Evolutionary conservation across 1,140 invertebrate species (phyloP), one percentile per base, ranked within the genome.

Genomic region (Hermetia illucens): DNA sequence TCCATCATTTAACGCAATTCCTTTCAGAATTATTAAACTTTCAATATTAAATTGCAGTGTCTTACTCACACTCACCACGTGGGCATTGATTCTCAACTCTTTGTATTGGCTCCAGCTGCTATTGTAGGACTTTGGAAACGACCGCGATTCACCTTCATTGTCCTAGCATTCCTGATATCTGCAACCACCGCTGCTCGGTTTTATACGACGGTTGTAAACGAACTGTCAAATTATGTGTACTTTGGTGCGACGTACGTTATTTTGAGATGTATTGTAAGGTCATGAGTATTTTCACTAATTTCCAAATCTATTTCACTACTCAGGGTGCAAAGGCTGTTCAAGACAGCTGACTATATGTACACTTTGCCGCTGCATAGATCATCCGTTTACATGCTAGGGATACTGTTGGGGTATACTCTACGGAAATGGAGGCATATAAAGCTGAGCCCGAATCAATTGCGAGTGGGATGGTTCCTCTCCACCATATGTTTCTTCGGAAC

Each of bases 21-120:
- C 12, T 40, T 35, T 37, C 22, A 15, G 19, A 31, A 41, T 30
- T 33, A 29, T 5, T 13, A 16, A 34, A 39, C 19, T 33, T 46
- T 13, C 30, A 40, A 30, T n/a, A 4, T 36, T 30, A 36, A 15
- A 30, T 69, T 65, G 19, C 47, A 75, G 74, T 80, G 77, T 47
- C 51, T 79, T 13, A 79, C 75, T 1, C 76, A 80, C 38, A 80
- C 76, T 1, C 77, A 80, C 53, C 77, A 80, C 42, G 36, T 90
- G 38, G 83, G 84, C 8, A 87, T 88, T 47, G 86, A 91, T 49
- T 85, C 82, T 38, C 82, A 88, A 62, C 64, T 89, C 10, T 88
- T 86, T 50, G 53, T 74, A 0, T 48, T 82, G 3, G 76, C 81
- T 0, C 79, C 82, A 0, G 36, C 86, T 2, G 62, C 90, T 42